Percentiles rank a stretch among this genome's conserved stretches.
phyloP scores from a whole-genome alignment of 2,888 invertebrate species.

The Agriopis aurantiaria region DNA sequence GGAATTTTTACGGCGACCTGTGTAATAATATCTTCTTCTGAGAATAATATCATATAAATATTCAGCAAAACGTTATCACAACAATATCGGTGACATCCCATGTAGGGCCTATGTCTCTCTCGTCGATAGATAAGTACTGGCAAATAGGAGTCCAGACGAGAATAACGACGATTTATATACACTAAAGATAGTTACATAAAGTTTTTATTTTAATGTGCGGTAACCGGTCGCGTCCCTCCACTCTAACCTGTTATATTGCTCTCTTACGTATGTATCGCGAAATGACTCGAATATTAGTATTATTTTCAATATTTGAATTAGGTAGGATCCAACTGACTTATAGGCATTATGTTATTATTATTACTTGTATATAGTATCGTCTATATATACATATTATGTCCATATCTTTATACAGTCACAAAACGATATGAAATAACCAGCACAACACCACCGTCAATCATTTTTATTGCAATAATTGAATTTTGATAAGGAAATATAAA shows the following conservation, averaged over 20 bases:
- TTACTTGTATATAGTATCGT: neutral
- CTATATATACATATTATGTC: neutral
- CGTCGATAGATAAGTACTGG: conserved; percentile 1
- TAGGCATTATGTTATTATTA: neutral
- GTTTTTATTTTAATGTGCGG: conserved; percentile 12
- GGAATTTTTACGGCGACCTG: too few species aligned
- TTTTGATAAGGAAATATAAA: conserved; percentile 44
- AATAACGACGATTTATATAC: conserved; percentile 6
- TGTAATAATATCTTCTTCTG: neutral
- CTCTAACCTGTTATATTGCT: conserved; percentile 41
- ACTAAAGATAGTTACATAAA: conserved; percentile 1
- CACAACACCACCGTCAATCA: conserved; percentile 31
- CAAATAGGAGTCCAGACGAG: conserved; percentile 10
- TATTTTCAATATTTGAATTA: neutral
- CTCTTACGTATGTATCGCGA: conserved; percentile 12
- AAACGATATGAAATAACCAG: conserved; percentile 8
- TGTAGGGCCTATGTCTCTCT: conserved; percentile 15
- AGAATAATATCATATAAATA: neutral
- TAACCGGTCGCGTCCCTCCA: conserved; percentile 23
- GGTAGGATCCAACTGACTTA: neutral
- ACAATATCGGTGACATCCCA: conserved; percentile 1
- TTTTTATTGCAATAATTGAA: conserved; percentile 47
- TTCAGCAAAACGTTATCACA: neutral
- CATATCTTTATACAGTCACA: neutral
- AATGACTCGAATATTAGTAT: conserved; percentile 7